Conservation (phyloP, 1,140 invertebrate genomes). For the fruit fly (Drosophila melanogaster) region Release_6_plus_ISO1_MT NT_033779.5:14486001-14486500, state of each 20-base stretch:
- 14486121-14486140: slow-evolving; percentile 54
- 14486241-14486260: slow-evolving; percentile 59
- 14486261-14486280: slow-evolving; percentile 59
- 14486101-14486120: slow-evolving; percentile 53
- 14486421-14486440: slow-evolving; percentile 51
- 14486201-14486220: neutral
- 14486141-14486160: slow-evolving; percentile 9
- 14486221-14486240: slow-evolving; percentile 45
- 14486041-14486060: slow-evolving; percentile 53
- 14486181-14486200: slow-evolving; percentile 36
- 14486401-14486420: slow-evolving; percentile 67
- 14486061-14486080: slow-evolving; percentile 41
- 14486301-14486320: slow-evolving; percentile 35
- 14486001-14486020: slow-evolving; percentile 51
- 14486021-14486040: slow-evolving; percentile 52
- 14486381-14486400: slow-evolving; percentile 61
- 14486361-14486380: slow-evolving; percentile 5
- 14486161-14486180: slow-evolving; percentile 58
- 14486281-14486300: slow-evolving; percentile 55
- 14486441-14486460: slow-evolving; percentile 60
- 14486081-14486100: slow-evolving; percentile 48
- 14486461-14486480: slow-evolving; percentile 59
- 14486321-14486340: slow-evolving; percentile 32
- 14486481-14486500: slow-evolving; percentile 67
- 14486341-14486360: slow-evolving; percentile 3